Percentiles rank a stretch among this genome's conserved stretches.
These are phyloP conservation scores for Lamellibrachia satsuma DNA, from an alignment of 2,888 invertebrate genomes.

Conservation along the genomic window DNA sequence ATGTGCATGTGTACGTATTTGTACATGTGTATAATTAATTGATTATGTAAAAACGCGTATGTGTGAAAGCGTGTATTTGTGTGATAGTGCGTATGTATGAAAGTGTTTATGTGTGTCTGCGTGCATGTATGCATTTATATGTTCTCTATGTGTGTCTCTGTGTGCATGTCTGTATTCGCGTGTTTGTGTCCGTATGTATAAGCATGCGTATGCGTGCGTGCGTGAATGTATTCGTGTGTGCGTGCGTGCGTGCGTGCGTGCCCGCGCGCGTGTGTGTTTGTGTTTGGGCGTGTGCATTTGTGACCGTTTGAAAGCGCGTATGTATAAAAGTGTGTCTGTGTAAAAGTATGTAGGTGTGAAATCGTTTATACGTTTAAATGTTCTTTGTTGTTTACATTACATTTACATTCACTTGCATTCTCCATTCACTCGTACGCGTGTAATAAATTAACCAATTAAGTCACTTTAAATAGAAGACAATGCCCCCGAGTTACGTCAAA, in stretches of 20 bases:
- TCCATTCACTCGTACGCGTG: too few species aligned
- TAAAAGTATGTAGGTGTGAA: too few species aligned
- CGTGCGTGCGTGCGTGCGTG: not conserved
- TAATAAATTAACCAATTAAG: not conserved
- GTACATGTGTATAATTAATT: not conserved
- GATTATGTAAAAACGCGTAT: not conserved
- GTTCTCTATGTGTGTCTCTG: not conserved
- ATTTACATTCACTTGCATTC: too few species aligned
- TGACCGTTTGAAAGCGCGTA: too few species aligned
- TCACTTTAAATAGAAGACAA: not conserved
- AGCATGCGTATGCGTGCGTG: not conserved
- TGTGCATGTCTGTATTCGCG: not conserved
- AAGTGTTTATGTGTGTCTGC: not conserved
- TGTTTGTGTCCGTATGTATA: not conserved
- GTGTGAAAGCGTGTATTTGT: not conserved
- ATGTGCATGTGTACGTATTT: not conserved
- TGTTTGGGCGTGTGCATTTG: too few species aligned
- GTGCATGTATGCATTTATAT: not conserved
- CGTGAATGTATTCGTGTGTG: not conserved
- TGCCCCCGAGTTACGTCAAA: not conserved
- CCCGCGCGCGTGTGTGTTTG: not conserved
- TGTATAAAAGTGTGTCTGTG: too few species aligned
- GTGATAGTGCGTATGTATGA: not conserved
- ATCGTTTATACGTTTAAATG: too few species aligned
- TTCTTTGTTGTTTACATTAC: too few species aligned